Base-by-base conservation (phyloP, 2,888 invertebrate genomes). In the Allacma fusca region DNA sequence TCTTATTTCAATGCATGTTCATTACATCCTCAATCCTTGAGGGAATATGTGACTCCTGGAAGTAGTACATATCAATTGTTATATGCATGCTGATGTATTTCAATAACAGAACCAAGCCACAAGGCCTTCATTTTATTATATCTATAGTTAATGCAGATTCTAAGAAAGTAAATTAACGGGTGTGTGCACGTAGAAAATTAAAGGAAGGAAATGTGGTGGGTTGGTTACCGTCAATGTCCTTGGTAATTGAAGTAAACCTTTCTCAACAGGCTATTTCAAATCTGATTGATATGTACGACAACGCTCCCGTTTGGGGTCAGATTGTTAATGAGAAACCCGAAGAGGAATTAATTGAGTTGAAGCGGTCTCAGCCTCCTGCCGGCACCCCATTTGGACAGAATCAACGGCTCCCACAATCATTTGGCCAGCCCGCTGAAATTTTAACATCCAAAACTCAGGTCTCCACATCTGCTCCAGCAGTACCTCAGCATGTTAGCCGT, bases 291-390 rank as follows among this genome's bases (percentile, higher is more conserved):
- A 50, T 73, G 62, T 79, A 79, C 29, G 78, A 78, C 16, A 73
- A 78, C 43, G 21, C 72, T 9, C 76, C 76, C 26, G 72, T 70
- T 7, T 81, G 78, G 78, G 80, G 80, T 26, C 77, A 81, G 69
- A 79, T 80, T 28, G 65, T 80, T 16, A 69, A 77, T 29, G 81
- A 81, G 67, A 57, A 79, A 50, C 83, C 82, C 12, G 83, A 83
- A 72, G 71, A 81, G 16, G 83, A 84, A 74, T 67, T 84, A 21
- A 80, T 82, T 65, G 79, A 79, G 43, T 62, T 84, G 59, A 84
- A 84, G 76, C 50, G 74, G 21, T 74, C 72, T 21, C 13, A 1
- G 21, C 59, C 57, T 5, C 57, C 68, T 19, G 28, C 26, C 29
- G 67, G 67, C 23, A 43, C 24, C 19, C 13, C 59, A 72, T 34